A percentile compares a stretch with the other conserved stretches of the same genome.
Evolutionary conservation across 2,888 invertebrate genomes (phyloP).

Genomic region (Oithona nana): DNA sequence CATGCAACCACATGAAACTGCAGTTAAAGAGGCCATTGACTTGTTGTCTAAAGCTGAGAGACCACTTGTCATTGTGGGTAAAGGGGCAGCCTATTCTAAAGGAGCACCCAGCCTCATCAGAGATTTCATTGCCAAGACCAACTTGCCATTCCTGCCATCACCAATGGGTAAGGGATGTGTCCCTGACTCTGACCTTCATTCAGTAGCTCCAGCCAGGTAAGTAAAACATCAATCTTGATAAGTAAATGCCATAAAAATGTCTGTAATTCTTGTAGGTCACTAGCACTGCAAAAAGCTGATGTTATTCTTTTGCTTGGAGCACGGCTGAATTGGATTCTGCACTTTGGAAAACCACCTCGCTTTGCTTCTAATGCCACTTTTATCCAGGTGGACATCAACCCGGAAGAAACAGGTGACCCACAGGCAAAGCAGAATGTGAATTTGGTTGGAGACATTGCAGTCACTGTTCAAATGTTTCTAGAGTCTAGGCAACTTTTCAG

Average conservation of each 20-base stretch:
- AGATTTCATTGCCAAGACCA: slow-evolving; percentile 43
- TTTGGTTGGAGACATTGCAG: slow-evolving; percentile 62
- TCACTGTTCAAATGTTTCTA: slow-evolving; percentile 23
- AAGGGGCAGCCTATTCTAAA: slow-evolving; percentile 62
- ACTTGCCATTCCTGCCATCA: slow-evolving; percentile 74
- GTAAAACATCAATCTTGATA: too few species aligned
- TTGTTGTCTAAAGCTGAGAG: slow-evolving; percentile 45
- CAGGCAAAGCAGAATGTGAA: slow-evolving; percentile 44
- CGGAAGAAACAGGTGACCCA: slow-evolving; percentile 83
- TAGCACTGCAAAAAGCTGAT: slow-evolving; percentile 54
- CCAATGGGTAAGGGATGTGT: slow-evolving; percentile 64
- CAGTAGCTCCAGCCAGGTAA: slow-evolving; percentile 72
- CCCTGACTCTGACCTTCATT: slow-evolving; percentile 36
- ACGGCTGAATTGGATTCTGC: slow-evolving; percentile 89
- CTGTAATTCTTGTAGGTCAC: neutral
- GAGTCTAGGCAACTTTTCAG: neutral
- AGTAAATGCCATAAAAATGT: too few species aligned
- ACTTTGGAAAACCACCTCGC: slow-evolving; percentile 76
- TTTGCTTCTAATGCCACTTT: slow-evolving; percentile 63
- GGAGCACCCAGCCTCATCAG: slow-evolving; percentile 51
- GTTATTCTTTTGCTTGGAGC: slow-evolving; percentile 73
- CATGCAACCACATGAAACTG: neutral
- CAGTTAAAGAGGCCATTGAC: slow-evolving; percentile 45
- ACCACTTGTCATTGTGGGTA: slow-evolving; percentile 78
- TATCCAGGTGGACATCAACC: slow-evolving; percentile 69